These are phyloP conservation scores for Yponomeuta plumbellus DNA, from an alignment of 2,888 invertebrate species.

Conservation along the genomic window DNA sequence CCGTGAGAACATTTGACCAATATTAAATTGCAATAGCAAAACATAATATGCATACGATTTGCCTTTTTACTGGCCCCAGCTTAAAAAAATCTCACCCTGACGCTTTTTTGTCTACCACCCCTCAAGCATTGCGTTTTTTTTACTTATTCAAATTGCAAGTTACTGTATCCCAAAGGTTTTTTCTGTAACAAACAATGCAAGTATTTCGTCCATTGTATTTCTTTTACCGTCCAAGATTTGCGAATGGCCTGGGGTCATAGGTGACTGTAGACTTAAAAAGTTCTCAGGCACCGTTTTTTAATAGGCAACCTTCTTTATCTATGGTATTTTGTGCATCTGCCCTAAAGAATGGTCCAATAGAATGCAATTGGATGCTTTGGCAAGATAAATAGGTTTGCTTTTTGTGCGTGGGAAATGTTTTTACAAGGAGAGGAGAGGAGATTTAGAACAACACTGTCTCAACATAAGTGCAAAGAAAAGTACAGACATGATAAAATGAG, in stretches of 20 bases:
- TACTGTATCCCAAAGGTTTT: slow-evolving; percentile 62
- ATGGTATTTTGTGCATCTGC: slow-evolving; percentile 53
- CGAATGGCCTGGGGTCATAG: slow-evolving; percentile 69
- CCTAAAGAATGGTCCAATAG: slow-evolving; percentile 27
- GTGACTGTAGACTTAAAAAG: slow-evolving; percentile 51
- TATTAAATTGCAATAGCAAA: slow-evolving; percentile 46
- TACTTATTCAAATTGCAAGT: slow-evolving; percentile 66
- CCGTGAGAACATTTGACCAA: slow-evolving; percentile 65
- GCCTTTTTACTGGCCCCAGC: slow-evolving; percentile 44
- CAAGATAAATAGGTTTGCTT: slow-evolving; percentile 30
- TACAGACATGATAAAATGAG: not conserved
- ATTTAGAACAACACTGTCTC: not conserved
- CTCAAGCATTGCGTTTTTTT: slow-evolving; percentile 45
- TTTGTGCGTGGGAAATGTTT: slow-evolving; percentile 41
- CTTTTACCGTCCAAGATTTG: slow-evolving; percentile 55
- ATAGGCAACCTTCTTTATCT: slow-evolving; percentile 41
- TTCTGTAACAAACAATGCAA: slow-evolving; percentile 56
- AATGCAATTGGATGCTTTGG: slow-evolving; percentile 28
- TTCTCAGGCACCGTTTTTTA: slow-evolving; percentile 64
- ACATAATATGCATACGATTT: slow-evolving; percentile 48
- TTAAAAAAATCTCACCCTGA: slow-evolving; percentile 59
- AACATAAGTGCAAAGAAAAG: not conserved
- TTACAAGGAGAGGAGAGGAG: not conserved
- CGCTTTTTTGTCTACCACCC: slow-evolving; percentile 58
- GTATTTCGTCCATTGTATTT: slow-evolving; percentile 57